Evolutionary conservation across 2,888 invertebrate genomes (phyloP).

Genomic region (Epinotia ramella): DNA sequence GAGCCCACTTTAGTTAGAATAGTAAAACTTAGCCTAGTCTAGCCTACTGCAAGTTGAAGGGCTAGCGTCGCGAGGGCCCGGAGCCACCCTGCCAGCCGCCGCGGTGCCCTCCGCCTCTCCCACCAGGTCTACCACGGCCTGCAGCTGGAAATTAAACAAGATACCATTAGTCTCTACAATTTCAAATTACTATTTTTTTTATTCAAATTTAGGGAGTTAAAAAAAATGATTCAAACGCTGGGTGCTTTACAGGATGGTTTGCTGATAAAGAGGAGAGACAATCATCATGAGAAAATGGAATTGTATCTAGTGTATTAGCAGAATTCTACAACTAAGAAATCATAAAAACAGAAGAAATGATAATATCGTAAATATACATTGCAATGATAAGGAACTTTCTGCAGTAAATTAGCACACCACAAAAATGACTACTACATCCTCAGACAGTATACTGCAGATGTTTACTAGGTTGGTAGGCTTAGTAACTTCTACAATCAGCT

Average conservation of each 20-base stretch:
- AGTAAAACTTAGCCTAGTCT: constrained; percentile 38
- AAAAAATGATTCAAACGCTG: no score
- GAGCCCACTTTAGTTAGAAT: constrained; percentile 23
- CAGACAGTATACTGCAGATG: not conserved
- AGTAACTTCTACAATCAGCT: not conserved
- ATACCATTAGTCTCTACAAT: not conserved
- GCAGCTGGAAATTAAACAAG: constrained; percentile 75
- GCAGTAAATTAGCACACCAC: not conserved
- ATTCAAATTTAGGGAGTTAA: no score
- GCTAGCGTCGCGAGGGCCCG: constrained; percentile 78
- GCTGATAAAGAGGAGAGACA: not conserved
- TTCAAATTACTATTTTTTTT: no score
- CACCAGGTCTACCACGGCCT: constrained; percentile 86
- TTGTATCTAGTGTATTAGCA: no score
- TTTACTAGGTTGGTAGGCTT: not conserved
- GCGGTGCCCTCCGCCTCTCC: constrained; percentile 82
- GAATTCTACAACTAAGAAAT: no score
- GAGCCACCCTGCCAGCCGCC: constrained; percentile 89
- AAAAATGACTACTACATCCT: not conserved
- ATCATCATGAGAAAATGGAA: no score
- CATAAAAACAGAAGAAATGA: no score
- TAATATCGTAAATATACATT: not conserved
- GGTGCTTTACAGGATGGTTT: not conserved
- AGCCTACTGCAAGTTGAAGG: constrained; percentile 24
- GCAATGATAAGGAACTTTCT: not conserved